A percentile compares a stretch with the other conserved stretches of the same genome.
Evolutionary conservation across 2,888 invertebrate species (phyloP).

Genomic region (Folsomia manolachei): DNA sequence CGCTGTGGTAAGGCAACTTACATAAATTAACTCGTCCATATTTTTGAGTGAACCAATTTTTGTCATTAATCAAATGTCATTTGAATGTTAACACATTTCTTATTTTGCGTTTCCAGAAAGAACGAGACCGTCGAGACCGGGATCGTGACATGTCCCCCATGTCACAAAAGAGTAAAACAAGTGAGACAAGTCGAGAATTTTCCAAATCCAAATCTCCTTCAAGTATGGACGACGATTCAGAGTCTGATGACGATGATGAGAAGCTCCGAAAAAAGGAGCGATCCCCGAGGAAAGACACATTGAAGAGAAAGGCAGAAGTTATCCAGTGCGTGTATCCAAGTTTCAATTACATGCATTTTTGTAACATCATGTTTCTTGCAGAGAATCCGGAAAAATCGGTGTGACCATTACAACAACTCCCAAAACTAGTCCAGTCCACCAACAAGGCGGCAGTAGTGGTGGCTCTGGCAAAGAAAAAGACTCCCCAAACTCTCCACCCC

Average conservation of each 20-base stretch:
- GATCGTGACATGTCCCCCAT: conserved; percentile 35
- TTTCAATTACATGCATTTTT: neutral
- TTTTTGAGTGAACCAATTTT: too few relatives aligned
- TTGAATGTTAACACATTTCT: too few relatives aligned
- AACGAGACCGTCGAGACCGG: conserved; percentile 4
- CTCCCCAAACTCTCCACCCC: conserved; percentile 37
- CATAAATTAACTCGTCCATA: too few relatives aligned
- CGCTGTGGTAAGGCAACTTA: conserved; percentile 27
- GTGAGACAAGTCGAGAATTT: conserved; percentile 34
- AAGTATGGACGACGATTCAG: conserved; percentile 38
- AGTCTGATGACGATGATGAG: conserved; percentile 34
- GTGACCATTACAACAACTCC: conserved; percentile 78
- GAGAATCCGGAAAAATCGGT: conserved; percentile 82
- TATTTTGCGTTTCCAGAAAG: conserved; percentile 26
- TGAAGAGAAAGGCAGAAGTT: conserved; percentile 83
- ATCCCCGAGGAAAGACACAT: conserved; percentile 52
- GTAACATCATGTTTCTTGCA: conserved; percentile 15
- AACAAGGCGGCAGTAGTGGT: conserved; percentile 9
- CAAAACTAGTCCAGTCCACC: conserved; percentile 57
- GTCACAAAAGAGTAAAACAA: conserved; percentile 40
- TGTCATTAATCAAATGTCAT: neutral
- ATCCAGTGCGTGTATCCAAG: conserved; percentile 37
- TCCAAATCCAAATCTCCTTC: conserved; percentile 46
- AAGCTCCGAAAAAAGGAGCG: conserved; percentile 30
- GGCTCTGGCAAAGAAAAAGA: conserved; percentile 11